A percentile compares a stretch with the other conserved stretches of the same genome.
phyloP scores from a whole-genome alignment of 2,797 vertebrate species.

The Cryptoblepharus egeriae region DNA sequence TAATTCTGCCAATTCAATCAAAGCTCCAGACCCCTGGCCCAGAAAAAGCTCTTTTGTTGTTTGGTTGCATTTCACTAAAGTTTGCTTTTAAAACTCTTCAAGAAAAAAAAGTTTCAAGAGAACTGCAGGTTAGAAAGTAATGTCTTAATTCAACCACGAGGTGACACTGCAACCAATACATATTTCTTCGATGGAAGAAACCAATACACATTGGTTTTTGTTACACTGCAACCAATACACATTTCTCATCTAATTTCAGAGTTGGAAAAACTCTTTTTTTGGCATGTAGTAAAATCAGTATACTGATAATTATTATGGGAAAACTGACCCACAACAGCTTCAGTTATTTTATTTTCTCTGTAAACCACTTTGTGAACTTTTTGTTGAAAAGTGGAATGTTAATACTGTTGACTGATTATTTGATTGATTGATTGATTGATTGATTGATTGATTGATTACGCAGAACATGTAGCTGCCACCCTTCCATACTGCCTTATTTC shows the following conservation, averaged over 20 bases:
- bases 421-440: no score
- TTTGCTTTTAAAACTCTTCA: not conserved
- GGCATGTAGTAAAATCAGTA: not conserved
- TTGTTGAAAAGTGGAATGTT: no score
- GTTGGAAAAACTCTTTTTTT: not conserved
- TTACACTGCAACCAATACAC: not conserved
- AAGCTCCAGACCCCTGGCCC: not conserved
- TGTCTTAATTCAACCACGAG: not conserved
- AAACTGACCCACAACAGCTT: not conserved
- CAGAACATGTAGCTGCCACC: no score
- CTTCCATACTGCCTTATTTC: not conserved
- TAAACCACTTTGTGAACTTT: no score
- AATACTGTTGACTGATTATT: no score
- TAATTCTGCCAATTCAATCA: not conserved
- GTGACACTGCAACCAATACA: not conserved
- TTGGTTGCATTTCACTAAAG: not conserved
- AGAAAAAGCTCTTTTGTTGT: conserved; percentile 1
- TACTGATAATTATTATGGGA: not conserved
- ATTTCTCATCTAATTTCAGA: not conserved
- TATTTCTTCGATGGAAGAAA: no score
- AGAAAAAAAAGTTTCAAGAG: not conserved
- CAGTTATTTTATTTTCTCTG: no score
- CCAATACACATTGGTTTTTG: no score
- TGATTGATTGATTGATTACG: no score
- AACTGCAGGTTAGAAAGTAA: not conserved